A percentile compares a stretch with the other conserved stretches of the same genome.
These are phyloP conservation scores for Drosophila lowei DNA, from an alignment of 1,140 invertebrate genomes.

Conservation along the genomic window DNA sequence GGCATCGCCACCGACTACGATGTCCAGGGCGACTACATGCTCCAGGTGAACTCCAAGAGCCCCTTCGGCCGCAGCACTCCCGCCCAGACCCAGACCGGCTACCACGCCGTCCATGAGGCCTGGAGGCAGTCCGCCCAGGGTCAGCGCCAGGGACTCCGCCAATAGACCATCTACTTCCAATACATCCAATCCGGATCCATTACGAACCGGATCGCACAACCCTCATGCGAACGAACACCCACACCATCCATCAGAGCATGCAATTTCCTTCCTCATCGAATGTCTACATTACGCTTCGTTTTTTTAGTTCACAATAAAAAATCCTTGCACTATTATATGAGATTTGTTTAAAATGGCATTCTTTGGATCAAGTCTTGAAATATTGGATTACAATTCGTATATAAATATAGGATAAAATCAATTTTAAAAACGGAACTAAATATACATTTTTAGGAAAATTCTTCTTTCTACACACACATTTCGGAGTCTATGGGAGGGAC, in stretches of 20 bases:
- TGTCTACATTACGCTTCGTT: constrained; percentile 37
- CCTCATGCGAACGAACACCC: constrained; percentile 39
- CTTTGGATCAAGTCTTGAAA: too few species aligned
- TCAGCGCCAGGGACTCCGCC: constrained; percentile 14
- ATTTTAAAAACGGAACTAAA: too few species aligned
- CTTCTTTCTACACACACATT: too few species aligned
- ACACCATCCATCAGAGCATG: constrained; percentile 13
- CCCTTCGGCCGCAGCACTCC: constrained; percentile 76
- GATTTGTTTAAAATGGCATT: too few species aligned
- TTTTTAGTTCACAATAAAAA: constrained; percentile 40
- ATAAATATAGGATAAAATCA: too few species aligned
- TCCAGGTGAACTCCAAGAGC: constrained; percentile 74
- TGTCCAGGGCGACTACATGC: constrained; percentile 74
- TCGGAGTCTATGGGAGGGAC: too few species aligned
- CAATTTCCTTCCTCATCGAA: constrained; percentile 1
- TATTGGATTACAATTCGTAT: too few species aligned
- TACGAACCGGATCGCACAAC: constrained; percentile 18
- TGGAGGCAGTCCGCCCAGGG: constrained; percentile 47
- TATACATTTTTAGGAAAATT: too few species aligned
- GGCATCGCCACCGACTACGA: constrained; percentile 68
- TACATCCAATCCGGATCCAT: too few species aligned
- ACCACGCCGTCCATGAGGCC: constrained; percentile 49
- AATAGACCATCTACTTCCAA: constrained; percentile 1
- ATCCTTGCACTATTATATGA: constrained; percentile 24
- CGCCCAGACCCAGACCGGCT: constrained; percentile 64